These are phyloP conservation scores for Bombus turneri DNA, from an alignment of 1,140 invertebrate species.

Conservation along the genomic window DNA sequence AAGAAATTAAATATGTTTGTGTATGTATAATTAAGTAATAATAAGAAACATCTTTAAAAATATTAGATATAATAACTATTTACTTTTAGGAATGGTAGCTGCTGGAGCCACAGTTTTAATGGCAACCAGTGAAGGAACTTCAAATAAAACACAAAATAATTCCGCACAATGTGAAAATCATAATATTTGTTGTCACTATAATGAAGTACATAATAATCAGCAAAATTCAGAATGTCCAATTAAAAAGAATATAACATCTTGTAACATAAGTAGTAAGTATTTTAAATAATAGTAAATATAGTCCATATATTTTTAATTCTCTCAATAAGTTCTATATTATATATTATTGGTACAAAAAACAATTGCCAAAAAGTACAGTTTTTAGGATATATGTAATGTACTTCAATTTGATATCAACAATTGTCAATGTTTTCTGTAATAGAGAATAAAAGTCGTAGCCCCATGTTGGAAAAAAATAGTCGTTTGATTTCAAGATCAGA, in stretches of 20 bases:
- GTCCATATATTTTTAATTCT: neutral
- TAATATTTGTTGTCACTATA: slow-evolving; percentile 42
- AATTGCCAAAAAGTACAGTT: slow-evolving; percentile 21
- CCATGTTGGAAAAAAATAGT: slow-evolving; percentile 55
- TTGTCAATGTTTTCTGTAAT: slow-evolving; percentile 17
- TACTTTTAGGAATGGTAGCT: slow-evolving; percentile 72
- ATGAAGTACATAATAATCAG: slow-evolving; percentile 54
- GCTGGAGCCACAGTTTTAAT: slow-evolving; percentile 71
- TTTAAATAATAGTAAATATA: neutral
- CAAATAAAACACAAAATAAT: slow-evolving; percentile 59
- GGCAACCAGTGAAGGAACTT: slow-evolving; percentile 71
- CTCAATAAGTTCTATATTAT: neutral
- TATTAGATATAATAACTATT: neutral
- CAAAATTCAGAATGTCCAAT: slow-evolving; percentile 46
- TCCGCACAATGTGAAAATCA: slow-evolving; percentile 48
- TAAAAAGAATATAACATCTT: slow-evolving; percentile 56
- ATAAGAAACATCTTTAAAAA: neutral
- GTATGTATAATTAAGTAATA: slow-evolving; percentile 13
- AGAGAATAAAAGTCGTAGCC: slow-evolving; percentile 56
- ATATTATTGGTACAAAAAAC: neutral
- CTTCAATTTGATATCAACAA: slow-evolving; percentile 30
- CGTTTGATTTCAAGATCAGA: slow-evolving; percentile 56
- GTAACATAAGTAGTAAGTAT: slow-evolving; percentile 57
- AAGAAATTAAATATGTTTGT: slow-evolving; percentile 28
- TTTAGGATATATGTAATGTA: slow-evolving; percentile 9